A percentile compares a stretch with the other conserved stretches of the same genome.
These are phyloP conservation scores for Eonycteris spelaea DNA, from an alignment of 2,113 vertebrate genomes.

Conservation along the genomic window DNA sequence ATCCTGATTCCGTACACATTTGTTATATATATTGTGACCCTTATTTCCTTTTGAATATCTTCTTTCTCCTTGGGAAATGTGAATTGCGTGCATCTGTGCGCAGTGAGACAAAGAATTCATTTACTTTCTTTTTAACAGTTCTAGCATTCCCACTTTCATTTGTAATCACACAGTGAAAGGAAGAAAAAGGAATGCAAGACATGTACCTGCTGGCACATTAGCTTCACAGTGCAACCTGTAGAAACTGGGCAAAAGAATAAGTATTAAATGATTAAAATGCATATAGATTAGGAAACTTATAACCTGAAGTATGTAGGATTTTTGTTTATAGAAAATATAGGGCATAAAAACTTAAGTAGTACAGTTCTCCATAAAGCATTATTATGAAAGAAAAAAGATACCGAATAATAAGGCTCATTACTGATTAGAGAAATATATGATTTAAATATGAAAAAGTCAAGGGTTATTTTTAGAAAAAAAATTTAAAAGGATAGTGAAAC, in stretches of 20 bases:
- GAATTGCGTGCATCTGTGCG: conserved; percentile 18
- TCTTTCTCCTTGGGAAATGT: conserved; percentile 41
- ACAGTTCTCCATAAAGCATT: not conserved
- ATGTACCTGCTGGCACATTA: not conserved
- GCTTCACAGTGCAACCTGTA: not conserved
- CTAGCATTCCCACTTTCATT: conserved; percentile 34
- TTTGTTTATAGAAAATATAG: conserved; percentile 27
- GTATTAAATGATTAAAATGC: conserved; percentile 19
- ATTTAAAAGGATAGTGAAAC: conserved; percentile 26
- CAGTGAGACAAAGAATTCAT: conserved; percentile 34
- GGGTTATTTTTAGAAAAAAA: not conserved
- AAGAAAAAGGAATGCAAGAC: not conserved
- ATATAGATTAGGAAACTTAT: not conserved
- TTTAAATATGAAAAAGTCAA: not conserved
- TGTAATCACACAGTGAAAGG: not conserved
- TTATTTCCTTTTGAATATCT: conserved; percentile 46
- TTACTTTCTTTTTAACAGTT: conserved; percentile 36
- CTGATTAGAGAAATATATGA: not conserved
- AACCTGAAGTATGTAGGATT: not conserved
- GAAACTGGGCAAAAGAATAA: not conserved
- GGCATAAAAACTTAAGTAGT: not conserved
- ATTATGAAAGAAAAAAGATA: conserved; percentile 26
- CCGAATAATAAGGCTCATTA: not conserved
- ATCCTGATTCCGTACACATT: conserved; percentile 38
- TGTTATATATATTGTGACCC: not conserved